Evolutionary conservation across 2,797 vertebrate species (phyloP).

Genomic region (Pseudopleuronectes americanus): DNA sequence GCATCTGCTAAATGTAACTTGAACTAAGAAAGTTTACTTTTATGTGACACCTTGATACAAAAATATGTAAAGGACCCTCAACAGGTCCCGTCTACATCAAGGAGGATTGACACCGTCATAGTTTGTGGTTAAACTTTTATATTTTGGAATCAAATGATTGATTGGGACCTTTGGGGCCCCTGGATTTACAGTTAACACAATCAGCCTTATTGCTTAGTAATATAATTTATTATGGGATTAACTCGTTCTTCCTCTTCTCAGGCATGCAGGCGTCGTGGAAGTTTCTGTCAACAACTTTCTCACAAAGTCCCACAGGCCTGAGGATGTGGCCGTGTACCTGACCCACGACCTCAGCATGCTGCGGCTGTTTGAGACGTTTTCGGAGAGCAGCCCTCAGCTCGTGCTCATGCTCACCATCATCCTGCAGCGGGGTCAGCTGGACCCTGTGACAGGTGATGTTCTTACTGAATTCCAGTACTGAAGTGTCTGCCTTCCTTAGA

Average conservation of each 20-base stretch:
- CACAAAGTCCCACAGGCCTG: rapidly evolving
- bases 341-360: constrained; percentile 90
- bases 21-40: too few species aligned
- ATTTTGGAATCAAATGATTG: too few species aligned
- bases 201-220: neutral
- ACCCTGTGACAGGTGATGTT: constrained; percentile 76
- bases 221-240: neutral
- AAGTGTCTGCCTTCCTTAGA: too few species aligned
- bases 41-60: too few species aligned
- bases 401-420: constrained; percentile 84
- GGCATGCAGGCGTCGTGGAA: constrained; percentile 70
- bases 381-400: constrained; percentile 91
- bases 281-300: neutral
- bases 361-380: constrained; percentile 89
- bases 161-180: too few species aligned
- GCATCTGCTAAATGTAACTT: too few species aligned
- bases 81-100: too few species aligned
- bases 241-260: constrained; percentile 11
- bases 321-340: constrained; percentile 70
- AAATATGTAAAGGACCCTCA: too few species aligned
- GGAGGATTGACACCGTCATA: too few species aligned
- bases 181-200: neutral
- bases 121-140: too few species aligned
- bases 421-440: constrained; percentile 70
- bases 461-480: too few species aligned